phyloP scores from a whole-genome alignment of 1,140 invertebrate genomes.

The Hormaphis cornu region DNA sequence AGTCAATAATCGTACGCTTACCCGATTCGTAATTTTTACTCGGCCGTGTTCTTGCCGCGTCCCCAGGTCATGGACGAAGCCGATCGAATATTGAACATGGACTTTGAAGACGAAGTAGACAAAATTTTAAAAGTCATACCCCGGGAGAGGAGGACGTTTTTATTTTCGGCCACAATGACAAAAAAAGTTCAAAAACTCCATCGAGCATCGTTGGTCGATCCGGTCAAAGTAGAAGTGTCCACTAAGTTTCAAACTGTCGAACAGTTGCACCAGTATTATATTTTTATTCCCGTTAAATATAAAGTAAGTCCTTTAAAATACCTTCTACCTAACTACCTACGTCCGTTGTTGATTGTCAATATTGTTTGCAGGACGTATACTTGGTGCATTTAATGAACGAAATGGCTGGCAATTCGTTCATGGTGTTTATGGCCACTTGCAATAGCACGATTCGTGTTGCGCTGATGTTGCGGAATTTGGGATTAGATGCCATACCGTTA shows the following conservation, averaged over 20 bases:
- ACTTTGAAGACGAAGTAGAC: conserved; percentile 91
- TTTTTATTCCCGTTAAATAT: conserved; percentile 93
- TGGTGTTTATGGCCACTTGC: conserved; percentile 94
- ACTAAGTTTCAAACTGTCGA: conserved; percentile 97
- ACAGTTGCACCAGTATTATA: conserved; percentile 87
- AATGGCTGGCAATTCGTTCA: conserved; percentile 90
- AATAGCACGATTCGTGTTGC: conserved; percentile 81
- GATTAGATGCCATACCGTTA: conserved; percentile 84
- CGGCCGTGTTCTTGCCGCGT: too few species aligned
- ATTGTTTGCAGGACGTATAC: conserved; percentile 73
- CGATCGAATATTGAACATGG: conserved; percentile 90
- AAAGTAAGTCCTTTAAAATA: conserved; percentile 53
- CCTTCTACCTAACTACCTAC: neutral
- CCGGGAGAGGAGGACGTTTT: conserved; percentile 69
- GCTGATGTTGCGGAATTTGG: conserved; percentile 75
- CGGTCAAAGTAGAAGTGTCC: conserved; percentile 91
- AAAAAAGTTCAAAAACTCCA: conserved; percentile 96
- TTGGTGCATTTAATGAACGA: conserved; percentile 94
- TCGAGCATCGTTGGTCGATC: conserved; percentile 81
- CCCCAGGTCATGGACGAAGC: conserved; percentile 95
- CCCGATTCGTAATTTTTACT: too few species aligned
- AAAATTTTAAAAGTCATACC: conserved; percentile 91
- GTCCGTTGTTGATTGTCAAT: neutral
- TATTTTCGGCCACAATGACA: conserved; percentile 98
- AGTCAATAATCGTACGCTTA: conserved; percentile 20